Percentiles rank a stretch among this genome's conserved stretches.
phyloP scores from a whole-genome alignment of 2,797 vertebrate species.

The Gymnopithys bicolor region DNA sequence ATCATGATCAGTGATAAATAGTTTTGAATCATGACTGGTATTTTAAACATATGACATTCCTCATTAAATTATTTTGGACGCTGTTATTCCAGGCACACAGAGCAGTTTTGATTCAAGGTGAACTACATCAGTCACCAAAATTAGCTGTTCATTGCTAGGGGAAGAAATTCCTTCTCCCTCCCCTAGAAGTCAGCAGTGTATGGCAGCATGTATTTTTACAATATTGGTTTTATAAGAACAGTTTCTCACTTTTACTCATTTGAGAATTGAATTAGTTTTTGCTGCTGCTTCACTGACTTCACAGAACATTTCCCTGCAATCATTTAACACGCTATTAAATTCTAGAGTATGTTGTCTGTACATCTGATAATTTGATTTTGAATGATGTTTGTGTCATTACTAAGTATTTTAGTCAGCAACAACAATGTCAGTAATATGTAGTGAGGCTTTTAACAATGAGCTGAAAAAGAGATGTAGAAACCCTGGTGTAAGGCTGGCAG shows the following conservation, averaged over 20 bases:
- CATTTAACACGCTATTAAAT: slow-evolving; percentile 85
- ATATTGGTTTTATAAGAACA: slow-evolving; percentile 69
- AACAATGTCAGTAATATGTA: slow-evolving; percentile 59
- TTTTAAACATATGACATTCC: not conserved
- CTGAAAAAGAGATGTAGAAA: slow-evolving; percentile 52
- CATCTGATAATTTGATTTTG: slow-evolving; percentile 87
- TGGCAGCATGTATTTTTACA: slow-evolving; percentile 61
- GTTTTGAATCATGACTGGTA: not conserved
- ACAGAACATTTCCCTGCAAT: slow-evolving; percentile 83
- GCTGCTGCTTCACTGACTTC: slow-evolving; percentile 79
- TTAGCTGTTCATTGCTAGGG: not conserved
- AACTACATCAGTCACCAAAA: slow-evolving; percentile 11
- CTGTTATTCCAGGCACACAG: not conserved
- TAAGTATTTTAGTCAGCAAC: slow-evolving; percentile 81
- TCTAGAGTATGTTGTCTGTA: slow-evolving; percentile 78
- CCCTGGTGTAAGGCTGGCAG: not conserved
- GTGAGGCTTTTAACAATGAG: slow-evolving; percentile 60
- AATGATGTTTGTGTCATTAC: slow-evolving; percentile 86
- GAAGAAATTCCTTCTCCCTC: slow-evolving; percentile 17
- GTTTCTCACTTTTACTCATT: slow-evolving; percentile 77
- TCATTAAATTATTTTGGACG: not conserved
- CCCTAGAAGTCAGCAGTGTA: slow-evolving; percentile 2
- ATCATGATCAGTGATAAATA: not conserved
- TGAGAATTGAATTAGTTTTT: slow-evolving; percentile 82
- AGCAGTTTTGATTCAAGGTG: slow-evolving; percentile 21